Percentiles rank a stretch among this genome's conserved stretches.
phyloP scores from a whole-genome alignment of 1,140 invertebrate genomes.

The Pseudachorutes palmiensis region DNA sequence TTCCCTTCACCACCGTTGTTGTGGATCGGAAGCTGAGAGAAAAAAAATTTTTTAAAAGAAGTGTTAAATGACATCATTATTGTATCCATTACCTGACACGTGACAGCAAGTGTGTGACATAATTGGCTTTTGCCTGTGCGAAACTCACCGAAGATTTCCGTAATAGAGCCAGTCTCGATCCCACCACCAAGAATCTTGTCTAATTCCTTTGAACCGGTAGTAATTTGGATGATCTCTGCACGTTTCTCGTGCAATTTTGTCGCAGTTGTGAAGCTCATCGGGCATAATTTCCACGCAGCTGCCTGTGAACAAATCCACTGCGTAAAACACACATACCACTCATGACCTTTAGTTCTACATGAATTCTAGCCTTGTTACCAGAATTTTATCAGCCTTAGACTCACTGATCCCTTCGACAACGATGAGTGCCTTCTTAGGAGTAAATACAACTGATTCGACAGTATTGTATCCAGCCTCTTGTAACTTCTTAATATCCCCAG shows the following conservation, averaged over 20 bases:
- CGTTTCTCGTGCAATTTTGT: constrained; percentile 91
- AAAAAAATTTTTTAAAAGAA: constrained; percentile 21
- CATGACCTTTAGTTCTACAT: too few relatives aligned
- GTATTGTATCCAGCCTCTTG: too few relatives aligned
- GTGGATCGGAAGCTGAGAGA: constrained; percentile 83
- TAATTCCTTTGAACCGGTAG: constrained; percentile 88
- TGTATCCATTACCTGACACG: constrained; percentile 70
- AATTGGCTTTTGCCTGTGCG: constrained; percentile 96
- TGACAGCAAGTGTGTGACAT: constrained; percentile 95
- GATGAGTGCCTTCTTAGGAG: too few relatives aligned
- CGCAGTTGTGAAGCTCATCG: too few relatives aligned
- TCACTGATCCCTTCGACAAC: too few relatives aligned
- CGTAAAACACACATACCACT: too few relatives aligned
- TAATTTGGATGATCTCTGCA: constrained; percentile 77
- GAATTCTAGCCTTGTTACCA: constrained; percentile 83
- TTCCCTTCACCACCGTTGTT: constrained; percentile 97
- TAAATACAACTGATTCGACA: too few relatives aligned
- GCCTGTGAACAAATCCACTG: too few relatives aligned
- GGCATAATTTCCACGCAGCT: too few relatives aligned
- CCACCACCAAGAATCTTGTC: constrained; percentile 91
- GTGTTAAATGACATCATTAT: too few relatives aligned
- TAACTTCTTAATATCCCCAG: too few relatives aligned
- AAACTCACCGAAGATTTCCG: constrained; percentile 98
- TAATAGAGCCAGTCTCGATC: constrained; percentile 98
- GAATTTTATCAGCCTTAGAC: constrained; percentile 81